Evolutionary conservation across 2,113 vertebrate species (phyloP).

Genomic region (Microcebus tavaratra): DNA sequence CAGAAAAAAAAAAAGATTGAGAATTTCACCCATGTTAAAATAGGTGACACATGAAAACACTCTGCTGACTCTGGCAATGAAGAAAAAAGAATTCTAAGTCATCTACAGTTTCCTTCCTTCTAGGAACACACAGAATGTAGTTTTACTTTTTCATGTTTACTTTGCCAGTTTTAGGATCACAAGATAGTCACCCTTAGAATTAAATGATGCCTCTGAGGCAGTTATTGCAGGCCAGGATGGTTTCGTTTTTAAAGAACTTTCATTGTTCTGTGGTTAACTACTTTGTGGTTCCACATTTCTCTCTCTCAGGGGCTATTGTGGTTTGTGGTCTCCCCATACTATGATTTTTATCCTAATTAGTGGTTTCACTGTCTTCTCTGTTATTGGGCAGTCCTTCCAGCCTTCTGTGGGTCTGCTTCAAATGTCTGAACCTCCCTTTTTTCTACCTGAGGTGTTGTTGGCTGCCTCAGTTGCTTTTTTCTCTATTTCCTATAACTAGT

Average conservation of each 20-base stretch:
- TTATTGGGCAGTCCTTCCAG: neutral
- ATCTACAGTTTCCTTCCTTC: neutral
- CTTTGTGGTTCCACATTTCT: neutral
- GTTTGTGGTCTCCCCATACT: conserved; percentile 61
- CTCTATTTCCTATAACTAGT: neutral
- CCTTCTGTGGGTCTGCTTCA: neutral
- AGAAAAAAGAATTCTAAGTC: conserved; percentile 13
- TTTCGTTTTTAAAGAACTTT: neutral
- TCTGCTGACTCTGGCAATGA: neutral
- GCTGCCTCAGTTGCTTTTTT: neutral
- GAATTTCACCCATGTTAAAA: neutral
- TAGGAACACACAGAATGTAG: neutral
- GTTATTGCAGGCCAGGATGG: neutral
- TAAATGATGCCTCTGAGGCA: neutral
- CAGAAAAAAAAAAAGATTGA: conserved; percentile 3
- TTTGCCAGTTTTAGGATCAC: neutral
- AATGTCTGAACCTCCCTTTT: neutral
- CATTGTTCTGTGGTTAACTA: neutral
- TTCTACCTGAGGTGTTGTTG: neutral
- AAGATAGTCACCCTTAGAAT: neutral
- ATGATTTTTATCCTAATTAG: neutral
- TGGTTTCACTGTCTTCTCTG: conserved; percentile 45
- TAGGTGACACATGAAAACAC: neutral
- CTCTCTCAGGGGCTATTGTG: conserved; percentile 34
- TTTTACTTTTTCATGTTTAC: neutral